Evolutionary conservation across 1,140 invertebrate genomes (phyloP).

Genomic region (Listronotus oregonensis): DNA sequence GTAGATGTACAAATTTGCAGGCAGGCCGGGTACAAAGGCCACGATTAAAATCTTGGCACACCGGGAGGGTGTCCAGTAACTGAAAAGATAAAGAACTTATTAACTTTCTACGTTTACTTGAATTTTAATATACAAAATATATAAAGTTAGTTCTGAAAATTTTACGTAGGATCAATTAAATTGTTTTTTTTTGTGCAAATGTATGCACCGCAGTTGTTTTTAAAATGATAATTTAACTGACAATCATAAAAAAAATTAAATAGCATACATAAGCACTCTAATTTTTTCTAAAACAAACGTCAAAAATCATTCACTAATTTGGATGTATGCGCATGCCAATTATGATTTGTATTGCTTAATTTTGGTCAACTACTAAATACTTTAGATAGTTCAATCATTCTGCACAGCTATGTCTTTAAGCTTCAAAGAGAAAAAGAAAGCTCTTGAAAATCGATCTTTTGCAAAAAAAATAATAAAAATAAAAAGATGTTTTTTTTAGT

Average conservation of each 20-base stretch:
- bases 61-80: conserved; percentile 99
- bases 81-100: conserved; percentile 64
- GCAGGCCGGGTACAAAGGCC: conserved; percentile 91
- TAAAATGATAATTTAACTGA: background rate
- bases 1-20: conserved; percentile 95
- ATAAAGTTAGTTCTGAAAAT: no score
- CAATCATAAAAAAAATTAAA: conserved; percentile 25
- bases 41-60: conserved; percentile 99
- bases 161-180: background rate
- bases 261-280: conserved; percentile 50
- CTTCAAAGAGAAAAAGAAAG: no score
- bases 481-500: no score
- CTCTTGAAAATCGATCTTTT: no score
- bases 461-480: no score
- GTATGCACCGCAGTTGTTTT: conserved; percentile 40
- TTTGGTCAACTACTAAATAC: conserved; percentile 16
- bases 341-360: conserved; percentile 28
- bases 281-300: conserved; percentile 2
- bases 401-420: conserved; percentile 30
- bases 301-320: conserved; percentile 25
- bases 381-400: conserved; percentile 51
- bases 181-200: conserved; percentile 36
- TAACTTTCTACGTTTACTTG: background rate
- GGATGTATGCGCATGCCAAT: conserved; percentile 46
- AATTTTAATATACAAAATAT: no score